Evolutionary conservation across 2,888 invertebrate genomes (phyloP).

Genomic region (Aelia acuminata): DNA sequence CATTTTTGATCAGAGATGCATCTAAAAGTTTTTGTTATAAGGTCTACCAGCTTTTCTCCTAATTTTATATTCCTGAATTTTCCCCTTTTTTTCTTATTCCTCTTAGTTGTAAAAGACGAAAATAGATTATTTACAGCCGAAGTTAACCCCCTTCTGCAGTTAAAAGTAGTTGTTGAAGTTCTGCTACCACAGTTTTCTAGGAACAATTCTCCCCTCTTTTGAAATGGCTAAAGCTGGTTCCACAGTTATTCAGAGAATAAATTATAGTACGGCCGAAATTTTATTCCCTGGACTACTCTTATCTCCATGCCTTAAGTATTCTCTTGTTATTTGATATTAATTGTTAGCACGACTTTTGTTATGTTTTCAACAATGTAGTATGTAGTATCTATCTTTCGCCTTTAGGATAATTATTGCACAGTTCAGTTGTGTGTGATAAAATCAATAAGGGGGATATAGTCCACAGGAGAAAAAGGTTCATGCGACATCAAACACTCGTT

Average conservation of each 20-base stretch:
- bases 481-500: no score
- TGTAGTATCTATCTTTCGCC: background rate
- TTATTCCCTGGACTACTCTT: background rate
- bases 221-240: background rate
- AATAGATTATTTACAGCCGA: background rate
- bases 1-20: no score
- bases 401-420: background rate
- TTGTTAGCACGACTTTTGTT: background rate
- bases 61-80: background rate
- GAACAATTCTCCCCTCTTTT: background rate
- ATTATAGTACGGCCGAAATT: background rate
- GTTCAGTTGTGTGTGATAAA: background rate
- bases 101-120: background rate
- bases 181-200: constrained; percentile 2
- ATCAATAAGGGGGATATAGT: no score
- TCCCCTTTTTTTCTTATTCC: background rate
- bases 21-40: no score
- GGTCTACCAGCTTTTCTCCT: background rate
- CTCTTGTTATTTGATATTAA: background rate
- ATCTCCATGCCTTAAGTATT: background rate
- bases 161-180: constrained; percentile 10
- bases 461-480: no score
- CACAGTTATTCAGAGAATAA: background rate
- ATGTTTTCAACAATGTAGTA: background rate
- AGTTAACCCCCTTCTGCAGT: background rate